phyloP scores from a whole-genome alignment of 2,113 vertebrate species.

The Pseudolaguvia tuberculata region DNA sequence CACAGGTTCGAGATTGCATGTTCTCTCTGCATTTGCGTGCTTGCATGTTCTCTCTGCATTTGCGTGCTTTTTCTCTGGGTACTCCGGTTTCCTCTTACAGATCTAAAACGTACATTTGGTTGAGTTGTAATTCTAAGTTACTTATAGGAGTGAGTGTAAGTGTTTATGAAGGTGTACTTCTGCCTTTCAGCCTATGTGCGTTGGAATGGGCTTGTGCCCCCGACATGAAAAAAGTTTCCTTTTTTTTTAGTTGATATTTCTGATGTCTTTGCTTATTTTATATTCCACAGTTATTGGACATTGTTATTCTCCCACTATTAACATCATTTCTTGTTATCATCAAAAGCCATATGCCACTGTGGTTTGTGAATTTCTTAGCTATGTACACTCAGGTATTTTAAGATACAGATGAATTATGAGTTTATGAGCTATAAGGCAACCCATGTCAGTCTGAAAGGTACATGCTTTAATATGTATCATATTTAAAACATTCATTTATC shows the following conservation, averaged over 20 bases:
- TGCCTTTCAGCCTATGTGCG: no score
- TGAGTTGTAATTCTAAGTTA: no score
- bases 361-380: not conserved
- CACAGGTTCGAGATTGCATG: no score
- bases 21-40: no score
- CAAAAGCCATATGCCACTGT: not conserved
- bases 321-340: not conserved
- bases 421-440: not conserved
- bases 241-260: not conserved
- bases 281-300: not conserved
- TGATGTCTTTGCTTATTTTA: not conserved
- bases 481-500: not conserved
- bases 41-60: no score
- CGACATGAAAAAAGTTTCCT: not conserved
- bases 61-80: no score
- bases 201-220: no score
- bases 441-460: not conserved
- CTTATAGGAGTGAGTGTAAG: no score
- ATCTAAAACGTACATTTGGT: no score
- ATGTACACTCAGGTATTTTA: not conserved
- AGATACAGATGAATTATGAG: conserved; percentile 6
- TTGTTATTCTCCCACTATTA: not conserved
- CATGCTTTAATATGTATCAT: not conserved
- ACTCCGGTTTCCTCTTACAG: no score
- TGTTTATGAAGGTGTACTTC: no score